phyloP scores from a whole-genome alignment of 2,888 invertebrate species.

The Morpho helenor region DNA sequence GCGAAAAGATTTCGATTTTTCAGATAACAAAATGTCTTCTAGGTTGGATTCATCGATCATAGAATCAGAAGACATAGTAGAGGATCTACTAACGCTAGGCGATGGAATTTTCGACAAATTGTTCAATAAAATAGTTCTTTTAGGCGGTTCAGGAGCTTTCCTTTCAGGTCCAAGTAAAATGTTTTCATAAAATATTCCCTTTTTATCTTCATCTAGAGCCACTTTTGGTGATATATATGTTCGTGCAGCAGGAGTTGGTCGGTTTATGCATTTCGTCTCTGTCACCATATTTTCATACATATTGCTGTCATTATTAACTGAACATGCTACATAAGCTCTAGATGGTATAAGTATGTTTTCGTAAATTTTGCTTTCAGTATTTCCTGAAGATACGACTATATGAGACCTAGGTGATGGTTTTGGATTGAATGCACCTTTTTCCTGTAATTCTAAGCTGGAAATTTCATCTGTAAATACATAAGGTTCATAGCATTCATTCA shows the following conservation, averaged over 20 bases:
- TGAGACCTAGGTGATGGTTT: conserved; percentile 56
- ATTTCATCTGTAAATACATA: conserved; percentile 45
- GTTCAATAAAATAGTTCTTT: conserved; percentile 42
- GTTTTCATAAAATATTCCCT: conserved; percentile 60
- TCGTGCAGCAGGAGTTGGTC: conserved; percentile 61
- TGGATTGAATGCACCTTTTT: conserved; percentile 33
- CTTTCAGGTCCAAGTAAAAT: conserved; percentile 42
- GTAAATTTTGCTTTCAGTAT: conserved; percentile 48
- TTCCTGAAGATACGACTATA: conserved; percentile 24
- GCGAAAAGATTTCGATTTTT: conserved; percentile 70
- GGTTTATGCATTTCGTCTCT: conserved; percentile 34
- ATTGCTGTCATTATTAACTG: conserved; percentile 35
- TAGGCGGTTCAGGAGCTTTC: conserved; percentile 49
- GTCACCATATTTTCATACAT: conserved; percentile 61
- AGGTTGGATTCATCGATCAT: conserved; percentile 68
- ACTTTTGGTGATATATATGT: conserved; percentile 52
- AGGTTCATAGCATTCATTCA: conserved; percentile 70
- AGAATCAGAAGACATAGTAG: conserved; percentile 63
- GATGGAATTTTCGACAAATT: conserved; percentile 38
- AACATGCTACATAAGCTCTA: conserved; percentile 38
- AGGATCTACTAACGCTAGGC: conserved; percentile 50
- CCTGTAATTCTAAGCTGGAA: not conserved
- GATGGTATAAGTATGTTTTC: conserved; percentile 56
- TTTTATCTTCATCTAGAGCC: conserved; percentile 37
- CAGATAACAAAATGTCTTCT: conserved; percentile 68